These are phyloP conservation scores for Lophochroa leadbeateri DNA, from an alignment of 2,113 vertebrate genomes.

Conservation along the genomic window DNA sequence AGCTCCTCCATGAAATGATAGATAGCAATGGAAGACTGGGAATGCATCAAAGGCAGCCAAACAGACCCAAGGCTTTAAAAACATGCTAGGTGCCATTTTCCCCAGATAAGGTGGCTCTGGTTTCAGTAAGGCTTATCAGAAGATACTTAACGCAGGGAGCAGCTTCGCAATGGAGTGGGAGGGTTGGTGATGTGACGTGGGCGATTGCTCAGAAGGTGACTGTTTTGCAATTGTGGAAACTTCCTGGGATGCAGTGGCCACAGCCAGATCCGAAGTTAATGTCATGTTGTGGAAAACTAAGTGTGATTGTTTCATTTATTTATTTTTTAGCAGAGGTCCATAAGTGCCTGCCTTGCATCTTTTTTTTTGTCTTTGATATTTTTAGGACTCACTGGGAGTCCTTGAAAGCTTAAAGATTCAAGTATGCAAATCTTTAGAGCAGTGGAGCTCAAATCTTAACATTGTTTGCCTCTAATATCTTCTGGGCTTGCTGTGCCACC, in stretches of 20 bases:
- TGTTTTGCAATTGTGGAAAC: constrained; percentile 58
- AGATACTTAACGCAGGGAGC: background rate
- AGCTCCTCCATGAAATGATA: background rate
- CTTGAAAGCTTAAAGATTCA: background rate
- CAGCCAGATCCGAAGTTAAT: background rate
- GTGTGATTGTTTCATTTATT: background rate
- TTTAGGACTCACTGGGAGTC: background rate
- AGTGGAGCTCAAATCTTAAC: background rate
- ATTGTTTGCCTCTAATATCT: background rate
- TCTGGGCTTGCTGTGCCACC: background rate
- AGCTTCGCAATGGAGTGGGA: background rate
- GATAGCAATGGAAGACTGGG: background rate
- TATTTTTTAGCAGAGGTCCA: background rate
- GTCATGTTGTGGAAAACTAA: background rate
- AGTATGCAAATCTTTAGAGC: background rate
- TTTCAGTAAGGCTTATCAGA: constrained; percentile 30
- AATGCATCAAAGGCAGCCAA: constrained; percentile 29
- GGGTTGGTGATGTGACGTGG: background rate
- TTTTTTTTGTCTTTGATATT: background rate
- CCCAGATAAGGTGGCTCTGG: constrained; percentile 52
- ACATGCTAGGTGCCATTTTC: constrained; percentile 46
- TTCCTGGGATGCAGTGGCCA: background rate
- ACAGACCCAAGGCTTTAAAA: background rate
- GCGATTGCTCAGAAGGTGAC: background rate
- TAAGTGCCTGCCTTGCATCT: background rate